These are phyloP conservation scores for Troilus luridus DNA, from an alignment of 2,888 invertebrate genomes.

Conservation along the genomic window DNA sequence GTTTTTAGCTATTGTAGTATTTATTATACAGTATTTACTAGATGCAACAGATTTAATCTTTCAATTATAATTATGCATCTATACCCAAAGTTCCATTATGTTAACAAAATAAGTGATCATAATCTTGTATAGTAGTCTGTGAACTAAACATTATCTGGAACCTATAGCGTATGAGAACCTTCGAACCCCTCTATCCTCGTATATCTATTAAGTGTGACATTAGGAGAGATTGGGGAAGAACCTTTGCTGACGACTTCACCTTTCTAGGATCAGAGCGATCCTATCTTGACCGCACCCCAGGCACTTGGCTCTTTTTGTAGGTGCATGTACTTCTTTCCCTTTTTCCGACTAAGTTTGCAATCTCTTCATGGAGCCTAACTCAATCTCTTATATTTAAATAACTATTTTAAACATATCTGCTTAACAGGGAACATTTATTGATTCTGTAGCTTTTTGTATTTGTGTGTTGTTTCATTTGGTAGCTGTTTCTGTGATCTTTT, in stretches of 20 bases:
- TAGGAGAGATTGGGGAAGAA: background rate
- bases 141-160: background rate
- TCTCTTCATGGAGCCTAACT: background rate
- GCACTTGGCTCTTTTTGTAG: background rate
- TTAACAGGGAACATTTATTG: too few relatives aligned
- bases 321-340: background rate
- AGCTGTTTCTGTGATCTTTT: too few relatives aligned
- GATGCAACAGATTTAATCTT: too few relatives aligned
- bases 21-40: too few relatives aligned
- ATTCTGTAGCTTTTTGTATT: too few relatives aligned
- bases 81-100: too few relatives aligned
- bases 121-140: background rate
- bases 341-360: background rate
- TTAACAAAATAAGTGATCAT: too few relatives aligned
- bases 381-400: too few relatives aligned
- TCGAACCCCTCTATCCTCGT: background rate
- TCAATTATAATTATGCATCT: too few relatives aligned
- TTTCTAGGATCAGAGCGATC: background rate
- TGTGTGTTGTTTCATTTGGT: too few relatives aligned
- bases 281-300: background rate
- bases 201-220: background rate
- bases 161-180: background rate
- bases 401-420: too few relatives aligned
- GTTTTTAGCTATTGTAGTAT: too few relatives aligned
- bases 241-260: background rate